Evolutionary conservation across 2,797 vertebrate species (phyloP).

Genomic region (Pipistrellus nathusii): DNA sequence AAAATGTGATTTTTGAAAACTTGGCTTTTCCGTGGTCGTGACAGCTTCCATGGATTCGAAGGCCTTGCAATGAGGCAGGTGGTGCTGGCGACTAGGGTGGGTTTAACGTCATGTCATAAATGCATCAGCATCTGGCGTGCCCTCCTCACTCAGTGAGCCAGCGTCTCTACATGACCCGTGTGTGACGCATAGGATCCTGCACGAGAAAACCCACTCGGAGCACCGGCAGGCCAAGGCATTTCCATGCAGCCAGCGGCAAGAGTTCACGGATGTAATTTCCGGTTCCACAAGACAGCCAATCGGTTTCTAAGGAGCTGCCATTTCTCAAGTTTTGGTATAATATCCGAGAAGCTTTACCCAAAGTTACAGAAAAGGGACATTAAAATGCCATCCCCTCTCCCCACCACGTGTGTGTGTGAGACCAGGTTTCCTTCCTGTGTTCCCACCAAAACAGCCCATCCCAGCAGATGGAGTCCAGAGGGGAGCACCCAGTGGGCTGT

Average conservation of each 20-base stretch:
- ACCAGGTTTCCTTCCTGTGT: neutral
- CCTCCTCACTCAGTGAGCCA: neutral
- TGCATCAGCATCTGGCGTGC: neutral
- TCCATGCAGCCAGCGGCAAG: neutral
- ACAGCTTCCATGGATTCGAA: neutral
- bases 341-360: neutral
- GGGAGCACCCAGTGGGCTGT: neutral
- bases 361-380: neutral
- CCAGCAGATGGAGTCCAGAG: neutral
- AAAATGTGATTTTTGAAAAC: slow-evolving; percentile 54
- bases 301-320: neutral
- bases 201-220: neutral
- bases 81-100: neutral
- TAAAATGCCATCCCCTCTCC: slow-evolving; percentile 4
- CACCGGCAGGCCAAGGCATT: neutral
- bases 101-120: neutral
- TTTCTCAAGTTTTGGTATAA: neutral
- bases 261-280: neutral
- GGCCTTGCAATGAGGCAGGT: neutral
- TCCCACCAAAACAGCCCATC: neutral
- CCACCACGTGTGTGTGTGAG: neutral
- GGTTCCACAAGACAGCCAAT: neutral
- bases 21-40: neutral
- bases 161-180: neutral
- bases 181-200: neutral